Base-by-base conservation (phyloP, 2,113 vertebrate genomes). In the Cichladusa arquata region DNA sequence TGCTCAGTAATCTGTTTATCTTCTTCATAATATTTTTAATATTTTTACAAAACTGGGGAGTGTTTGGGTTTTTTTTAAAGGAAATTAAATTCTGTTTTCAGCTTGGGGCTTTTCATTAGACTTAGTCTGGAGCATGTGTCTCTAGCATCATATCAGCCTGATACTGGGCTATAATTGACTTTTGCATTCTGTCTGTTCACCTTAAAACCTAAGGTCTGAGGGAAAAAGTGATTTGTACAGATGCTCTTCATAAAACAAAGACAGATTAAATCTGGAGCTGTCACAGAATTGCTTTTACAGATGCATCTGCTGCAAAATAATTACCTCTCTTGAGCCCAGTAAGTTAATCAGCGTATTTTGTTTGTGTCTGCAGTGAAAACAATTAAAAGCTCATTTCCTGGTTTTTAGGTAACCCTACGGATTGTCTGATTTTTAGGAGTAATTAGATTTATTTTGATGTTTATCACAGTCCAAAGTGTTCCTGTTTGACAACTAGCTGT, bases 41-140 rank as follows among this genome's bases (percentile, higher is more conserved):
- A 96, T 92, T 97, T 90, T 79, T 73, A 44, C 76, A 85, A 89
- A 91, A 57, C 65, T 67, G 31, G 40, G 5, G 10, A 47, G 42
- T 28, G 17, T 62, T n/a, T 74, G 18, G 8, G 0, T 3, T 69
- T 86, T 7, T 66, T 82, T 89, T 81, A 91, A 95, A 97, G 97
- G 97, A 98, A 98, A 98, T 98, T 95, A 97, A 97, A 97, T 76
- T 96, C 69, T 67, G 19, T 86, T 93, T 92, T 97, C 88, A 93
- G 92, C 96, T 91, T 83, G 86, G 79, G 57, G 71, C 57, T 77
- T 94, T 93, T 96, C 93, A 88, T 92, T 95, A 95, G 64, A n/a
- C 44, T 88, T 70, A 20, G 82, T 56, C 69, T 87, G 70, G 26
- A 71, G 54, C 47, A 11, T 86, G 69, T 72, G 47, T 90, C 71